A percentile compares a stretch with the other conserved stretches of the same genome.
Conservation (phyloP, 2,888 invertebrate species). For the Leptarthrus brevirostris region DNA sequence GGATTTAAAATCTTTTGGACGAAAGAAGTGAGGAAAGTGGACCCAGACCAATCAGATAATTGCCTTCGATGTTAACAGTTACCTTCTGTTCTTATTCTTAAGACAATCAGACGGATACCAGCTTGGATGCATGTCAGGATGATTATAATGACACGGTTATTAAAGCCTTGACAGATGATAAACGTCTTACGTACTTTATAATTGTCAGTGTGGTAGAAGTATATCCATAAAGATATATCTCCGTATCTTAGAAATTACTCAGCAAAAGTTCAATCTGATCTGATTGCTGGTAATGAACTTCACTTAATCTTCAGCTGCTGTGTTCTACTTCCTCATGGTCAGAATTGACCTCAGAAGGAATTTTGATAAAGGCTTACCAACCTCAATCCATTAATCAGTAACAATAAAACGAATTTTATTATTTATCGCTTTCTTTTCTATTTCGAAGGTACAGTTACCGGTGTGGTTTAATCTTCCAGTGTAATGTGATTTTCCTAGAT, state of each 20-base stretch:
- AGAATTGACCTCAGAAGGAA: not conserved
- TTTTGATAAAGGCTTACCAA: not conserved
- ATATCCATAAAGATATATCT: too few relatives aligned
- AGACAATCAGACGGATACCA: not conserved
- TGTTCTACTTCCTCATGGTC: not conserved
- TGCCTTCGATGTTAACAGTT: constrained; percentile 24
- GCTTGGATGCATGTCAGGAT: not conserved
- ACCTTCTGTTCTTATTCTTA: too few relatives aligned
- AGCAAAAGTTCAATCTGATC: not conserved
- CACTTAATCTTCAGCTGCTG: too few relatives aligned
- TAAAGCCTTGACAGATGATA: constrained; percentile 26
- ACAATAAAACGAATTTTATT: not conserved
- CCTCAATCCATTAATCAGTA: constrained; percentile 5
- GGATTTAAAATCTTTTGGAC: too few relatives aligned
- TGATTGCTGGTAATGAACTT: too few relatives aligned
- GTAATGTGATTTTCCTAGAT: too few relatives aligned
- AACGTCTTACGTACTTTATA: constrained; percentile 28
- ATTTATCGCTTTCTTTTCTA: too few relatives aligned
- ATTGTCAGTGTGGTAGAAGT: too few relatives aligned
- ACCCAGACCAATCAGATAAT: constrained; percentile 4
- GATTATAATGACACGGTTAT: constrained; percentile 35
- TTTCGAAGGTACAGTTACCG: too few relatives aligned
- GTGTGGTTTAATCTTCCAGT: too few relatives aligned
- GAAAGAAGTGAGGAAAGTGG: constrained; percentile 17
- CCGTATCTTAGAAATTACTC: too few relatives aligned